Evolutionary conservation across 2,113 vertebrate species (phyloP).

Genomic region (Thymallus thymallus): DNA sequence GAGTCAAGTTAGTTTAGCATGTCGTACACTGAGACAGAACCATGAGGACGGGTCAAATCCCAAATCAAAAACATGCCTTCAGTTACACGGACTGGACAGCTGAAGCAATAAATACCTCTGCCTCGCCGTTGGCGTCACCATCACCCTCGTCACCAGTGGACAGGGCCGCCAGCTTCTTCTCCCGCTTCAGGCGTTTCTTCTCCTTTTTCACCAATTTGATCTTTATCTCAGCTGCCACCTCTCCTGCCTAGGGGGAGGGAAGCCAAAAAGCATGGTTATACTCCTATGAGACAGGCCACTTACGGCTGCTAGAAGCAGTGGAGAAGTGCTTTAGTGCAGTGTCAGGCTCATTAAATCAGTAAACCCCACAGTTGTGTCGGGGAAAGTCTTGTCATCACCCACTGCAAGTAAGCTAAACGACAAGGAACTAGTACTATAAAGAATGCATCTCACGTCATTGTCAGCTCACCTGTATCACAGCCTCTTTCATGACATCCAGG

Average conservation of each 20-base stretch:
- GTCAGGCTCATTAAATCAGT: constrained; percentile 99
- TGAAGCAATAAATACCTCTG: constrained; percentile 41
- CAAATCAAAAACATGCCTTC: constrained; percentile 68
- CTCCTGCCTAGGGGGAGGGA: constrained; percentile 72
- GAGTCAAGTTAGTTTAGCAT: constrained; percentile 69
- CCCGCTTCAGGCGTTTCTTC: constrained; percentile 84
- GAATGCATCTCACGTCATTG: background rate
- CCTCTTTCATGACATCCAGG: constrained; percentile 93
- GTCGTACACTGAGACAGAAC: constrained; percentile 65
- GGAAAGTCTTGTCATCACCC: constrained; percentile 76
- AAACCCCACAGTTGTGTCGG: constrained; percentile 78
- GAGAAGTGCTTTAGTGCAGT: constrained; percentile 19
- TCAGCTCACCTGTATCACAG: constrained; percentile 78
- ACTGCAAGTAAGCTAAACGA: constrained; percentile 54
- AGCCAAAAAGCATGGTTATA: background rate
- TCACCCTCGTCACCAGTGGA: constrained; percentile 18
- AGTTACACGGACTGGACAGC: accelerated
- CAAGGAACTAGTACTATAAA: background rate
- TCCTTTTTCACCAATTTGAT: constrained; percentile 86
- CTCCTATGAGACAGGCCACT: background rate
- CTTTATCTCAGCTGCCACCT: constrained; percentile 81
- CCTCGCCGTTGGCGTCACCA: constrained; percentile 59
- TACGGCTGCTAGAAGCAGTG: background rate
- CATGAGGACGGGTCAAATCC: constrained; percentile 46
- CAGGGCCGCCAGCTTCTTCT: constrained; percentile 72